Conservation (phyloP, 2,113 vertebrate genomes). For the Haemorhous mexicanus region DNA sequence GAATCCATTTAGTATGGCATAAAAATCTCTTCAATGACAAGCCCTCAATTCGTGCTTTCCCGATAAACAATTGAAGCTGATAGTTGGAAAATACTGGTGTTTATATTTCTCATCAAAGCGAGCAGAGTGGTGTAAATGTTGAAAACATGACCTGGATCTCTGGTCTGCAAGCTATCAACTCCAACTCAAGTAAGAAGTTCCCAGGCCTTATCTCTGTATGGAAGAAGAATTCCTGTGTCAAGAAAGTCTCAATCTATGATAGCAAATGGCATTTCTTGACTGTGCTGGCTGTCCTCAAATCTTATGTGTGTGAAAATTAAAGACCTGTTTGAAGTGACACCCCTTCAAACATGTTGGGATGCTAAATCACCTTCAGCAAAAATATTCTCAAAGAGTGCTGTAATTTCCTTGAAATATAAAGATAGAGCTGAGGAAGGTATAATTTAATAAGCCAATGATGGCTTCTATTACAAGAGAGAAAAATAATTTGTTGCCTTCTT, state of each 20-base stretch:
- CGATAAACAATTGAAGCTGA: background rate
- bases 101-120: background rate
- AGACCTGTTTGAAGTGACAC: background rate
- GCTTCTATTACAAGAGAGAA: background rate
- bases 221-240: background rate
- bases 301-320: background rate
- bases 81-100: background rate
- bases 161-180: background rate
- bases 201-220: background rate
- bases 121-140: background rate
- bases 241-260: background rate
- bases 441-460: background rate
- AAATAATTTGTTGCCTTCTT: background rate
- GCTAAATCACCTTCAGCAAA: background rate
- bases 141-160: background rate
- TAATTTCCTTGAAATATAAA: background rate
- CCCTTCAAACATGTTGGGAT: background rate
- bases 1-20: background rate
- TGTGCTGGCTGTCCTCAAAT: background rate
- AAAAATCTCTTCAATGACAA: background rate
- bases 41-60: background rate
- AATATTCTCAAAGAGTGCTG: background rate
- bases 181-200: background rate
- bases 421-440: background rate
- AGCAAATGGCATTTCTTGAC: background rate